Percentiles rank a stretch among this genome's conserved stretches.
Evolutionary conservation across 2,113 vertebrate genomes (phyloP).

Genomic region (Grammomys dolichurus): DNA sequence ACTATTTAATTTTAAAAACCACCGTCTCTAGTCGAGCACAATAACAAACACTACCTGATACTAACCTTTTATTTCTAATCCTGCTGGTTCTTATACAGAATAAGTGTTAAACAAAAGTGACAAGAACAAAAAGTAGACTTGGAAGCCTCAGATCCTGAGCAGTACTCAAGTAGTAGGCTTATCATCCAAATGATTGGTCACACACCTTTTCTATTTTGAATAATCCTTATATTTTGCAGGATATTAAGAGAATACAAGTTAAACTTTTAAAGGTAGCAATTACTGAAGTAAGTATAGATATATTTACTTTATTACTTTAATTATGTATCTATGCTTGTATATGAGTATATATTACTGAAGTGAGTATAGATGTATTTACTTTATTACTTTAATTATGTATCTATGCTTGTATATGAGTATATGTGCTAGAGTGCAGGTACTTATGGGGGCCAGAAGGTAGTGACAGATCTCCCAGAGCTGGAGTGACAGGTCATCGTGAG

Average conservation of each 20-base stretch:
- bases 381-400: not conserved
- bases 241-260: not conserved
- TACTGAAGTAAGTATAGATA: not conserved
- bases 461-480: not conserved
- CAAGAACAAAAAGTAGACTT: not conserved
- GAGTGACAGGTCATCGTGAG: not conserved
- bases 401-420: not conserved
- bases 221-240: not conserved
- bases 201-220: not conserved
- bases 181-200: not conserved
- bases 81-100: not conserved
- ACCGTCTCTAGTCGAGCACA: not conserved
- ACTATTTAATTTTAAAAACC: not conserved
- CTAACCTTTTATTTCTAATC: not conserved
- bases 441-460: not conserved
- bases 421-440: not conserved
- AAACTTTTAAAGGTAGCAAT: constrained; percentile 1
- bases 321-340: not conserved
- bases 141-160: not conserved
- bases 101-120: not conserved
- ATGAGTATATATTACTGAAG: not conserved
- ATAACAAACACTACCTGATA: not conserved
- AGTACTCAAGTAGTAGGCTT: not conserved
- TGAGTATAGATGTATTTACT: not conserved
- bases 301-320: not conserved